These are phyloP conservation scores for Passer montanus DNA, from an alignment of 2,113 vertebrate species.

Conservation along the genomic window DNA sequence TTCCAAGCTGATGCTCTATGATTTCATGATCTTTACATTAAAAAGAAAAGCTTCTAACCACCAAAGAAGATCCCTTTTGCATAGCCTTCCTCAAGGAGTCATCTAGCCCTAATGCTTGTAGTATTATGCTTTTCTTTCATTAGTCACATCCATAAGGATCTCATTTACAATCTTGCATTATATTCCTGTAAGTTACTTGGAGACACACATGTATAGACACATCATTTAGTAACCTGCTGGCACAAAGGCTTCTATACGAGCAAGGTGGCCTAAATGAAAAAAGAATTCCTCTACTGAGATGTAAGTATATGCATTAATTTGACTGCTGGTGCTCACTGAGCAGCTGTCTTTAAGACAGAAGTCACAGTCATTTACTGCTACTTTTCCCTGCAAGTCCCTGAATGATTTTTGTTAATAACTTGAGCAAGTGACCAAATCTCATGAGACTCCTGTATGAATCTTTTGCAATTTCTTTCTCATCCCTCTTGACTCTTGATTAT, in stretches of 20 bases:
- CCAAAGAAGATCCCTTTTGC: neutral
- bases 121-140: neutral
- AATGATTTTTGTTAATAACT: conserved; percentile 17
- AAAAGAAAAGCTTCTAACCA: neutral
- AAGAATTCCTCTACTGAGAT: neutral
- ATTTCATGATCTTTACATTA: neutral
- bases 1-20: neutral
- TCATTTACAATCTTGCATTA: neutral
- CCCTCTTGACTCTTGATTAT: neutral
- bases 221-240: neutral
- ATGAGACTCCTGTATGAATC: neutral
- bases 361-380: neutral
- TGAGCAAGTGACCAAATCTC: neutral
- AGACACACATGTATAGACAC: neutral
- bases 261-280: neutral
- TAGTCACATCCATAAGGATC: neutral
- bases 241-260: neutral
- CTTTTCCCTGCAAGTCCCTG: neutral
- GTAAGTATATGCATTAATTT: neutral
- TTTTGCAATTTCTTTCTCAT: neutral
- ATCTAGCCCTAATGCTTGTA: neutral
- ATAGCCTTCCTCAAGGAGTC: neutral
- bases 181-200: neutral
- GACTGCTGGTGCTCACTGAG: neutral
- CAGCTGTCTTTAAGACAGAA: conserved; percentile 3